Evolutionary conservation across 2,888 invertebrate species (phyloP), one percentile per base, ranked within the genome.

Genomic region (Argyresthia goedartella): DNA sequence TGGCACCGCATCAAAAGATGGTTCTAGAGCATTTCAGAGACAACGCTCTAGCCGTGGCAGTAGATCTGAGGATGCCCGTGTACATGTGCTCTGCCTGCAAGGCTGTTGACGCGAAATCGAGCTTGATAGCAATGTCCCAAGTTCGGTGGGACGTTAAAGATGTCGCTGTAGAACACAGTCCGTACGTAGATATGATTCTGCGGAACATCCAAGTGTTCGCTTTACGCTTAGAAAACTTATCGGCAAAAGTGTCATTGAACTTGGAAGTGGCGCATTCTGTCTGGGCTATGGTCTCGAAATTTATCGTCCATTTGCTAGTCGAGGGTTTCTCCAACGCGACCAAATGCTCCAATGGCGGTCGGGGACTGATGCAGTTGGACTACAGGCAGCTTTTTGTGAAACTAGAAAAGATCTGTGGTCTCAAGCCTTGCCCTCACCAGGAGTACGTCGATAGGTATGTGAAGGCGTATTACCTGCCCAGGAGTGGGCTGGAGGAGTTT

Each of bases 321-420:
- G 98, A 99, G 86, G 98, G 96, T 35, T 97, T 94, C 81, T 92
- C 96, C 0, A 93, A 92, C 65, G 94, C 95, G 0, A 95, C 94
- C 56, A 97, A 96, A 72, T 99, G 99, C 77, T 94, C 97, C 0
- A 96, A 97, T 61, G 98, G 97, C 25, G 99, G 99, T 0, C 87
- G 99, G 42, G 99, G 97, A 0, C 79, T 99, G 9, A 99, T 99
- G 99, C 98, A 98, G 70, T 85, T 99, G 16, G 99, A 99, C 86
- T 98, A 97, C 67, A 95, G 97, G 8, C 98, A 99, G 72, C 91
- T 98, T 56, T 90, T 97, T 59, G 92, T 95, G 16, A 97, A 98
- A 71, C 87, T 96, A 51, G 97, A 98, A 75, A 92, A 93, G 65
- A 91, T 98, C 52, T 93, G 96, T 0, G 90, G 91, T 0, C 71